A percentile compares a stretch with the other conserved stretches of the same genome.
Conservation (phyloP, 2,797 vertebrate genomes). For the Huso huso region DNA sequence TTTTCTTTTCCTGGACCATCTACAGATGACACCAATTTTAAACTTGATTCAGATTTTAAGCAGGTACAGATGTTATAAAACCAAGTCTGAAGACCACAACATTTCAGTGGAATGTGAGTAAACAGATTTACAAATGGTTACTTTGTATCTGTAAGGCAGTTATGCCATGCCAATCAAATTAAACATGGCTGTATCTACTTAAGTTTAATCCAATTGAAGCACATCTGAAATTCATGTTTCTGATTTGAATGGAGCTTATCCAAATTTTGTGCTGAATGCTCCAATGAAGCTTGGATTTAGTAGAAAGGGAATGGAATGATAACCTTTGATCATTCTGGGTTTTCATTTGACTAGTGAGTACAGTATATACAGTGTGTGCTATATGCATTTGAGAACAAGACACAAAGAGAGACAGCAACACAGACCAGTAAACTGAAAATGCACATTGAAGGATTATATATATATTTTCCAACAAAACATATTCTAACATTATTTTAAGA, state of each 20-base stretch:
- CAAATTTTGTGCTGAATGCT: slow-evolving; percentile 24
- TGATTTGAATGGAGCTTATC: slow-evolving; percentile 31
- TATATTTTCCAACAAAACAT: no score
- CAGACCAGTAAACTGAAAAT: no score
- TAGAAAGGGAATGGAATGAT: slow-evolving; percentile 3
- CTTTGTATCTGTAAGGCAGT: not conserved
- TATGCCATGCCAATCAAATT: slow-evolving; percentile 21
- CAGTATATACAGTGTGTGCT: no score
- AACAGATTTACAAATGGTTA: slow-evolving; percentile 5
- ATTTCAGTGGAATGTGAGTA: not conserved
- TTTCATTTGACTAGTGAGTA: not conserved
- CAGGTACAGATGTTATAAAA: slow-evolving; percentile 9
- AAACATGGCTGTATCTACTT: slow-evolving; percentile 24
- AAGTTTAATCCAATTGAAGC: slow-evolving; percentile 25
- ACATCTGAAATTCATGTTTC: slow-evolving; percentile 23
- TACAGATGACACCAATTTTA: no score
- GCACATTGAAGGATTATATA: no score
- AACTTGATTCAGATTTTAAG: not conserved
- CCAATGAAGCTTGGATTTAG: slow-evolving; percentile 25
- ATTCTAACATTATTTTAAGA: no score
- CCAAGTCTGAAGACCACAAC: slow-evolving; percentile 1
- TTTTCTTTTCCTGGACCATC: no score
- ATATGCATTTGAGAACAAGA: no score
- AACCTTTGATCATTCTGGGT: slow-evolving; percentile 12
- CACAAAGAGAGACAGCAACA: no score